Base-by-base conservation (phyloP, 2,797 vertebrate genomes). In the Gouania willdenowi region DNA sequence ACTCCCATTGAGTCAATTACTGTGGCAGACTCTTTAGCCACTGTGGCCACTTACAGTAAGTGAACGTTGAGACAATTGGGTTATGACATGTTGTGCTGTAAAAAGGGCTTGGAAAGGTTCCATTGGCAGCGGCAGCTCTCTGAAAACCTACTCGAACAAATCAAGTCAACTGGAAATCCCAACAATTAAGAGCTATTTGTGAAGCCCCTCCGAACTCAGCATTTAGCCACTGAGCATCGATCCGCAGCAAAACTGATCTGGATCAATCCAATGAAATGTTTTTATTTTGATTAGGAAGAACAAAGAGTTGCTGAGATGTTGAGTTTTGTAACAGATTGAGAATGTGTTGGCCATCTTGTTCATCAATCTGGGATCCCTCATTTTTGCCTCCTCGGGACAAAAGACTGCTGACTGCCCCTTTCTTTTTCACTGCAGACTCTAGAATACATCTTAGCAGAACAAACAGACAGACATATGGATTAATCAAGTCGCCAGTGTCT, bases 41-140 rank as follows among this genome's bases (percentile, higher is more conserved):
- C 59, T 41, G 26, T n/a, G 44, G 50, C 64, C 79, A 83, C 71
- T 83, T 75, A 79, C 74, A 66, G 62, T 73, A 82, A 84, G 71
- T 83, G 78, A 70, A 79, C 58, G 14, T 58, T 49, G 56, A 77
- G 68, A 82, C 70, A 81, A 82, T 79, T 80, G 71, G 73, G 75
- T 85, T 84, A 84, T 66, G 70, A 78, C 66, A 77, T 76, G 58
- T 74, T 51, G 50, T 51, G 49, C 73, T 66, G 58, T 71, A 62
- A 62, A 66, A 66, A 52, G 16, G 16, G 32, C 38, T 56, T 49
- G 57, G 61, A 56, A 51, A 53, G 55, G 24, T 57, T 71, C 61
- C 41, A 51, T 9, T 41, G 64, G 58, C 55, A 50, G 55, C 33
- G 38, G 40, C 5, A 6, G 40, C 52, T 53, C 45, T 25, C 36